Conservation (phyloP, 2,113 vertebrate species). For the Istiophorus platypterus region DNA sequence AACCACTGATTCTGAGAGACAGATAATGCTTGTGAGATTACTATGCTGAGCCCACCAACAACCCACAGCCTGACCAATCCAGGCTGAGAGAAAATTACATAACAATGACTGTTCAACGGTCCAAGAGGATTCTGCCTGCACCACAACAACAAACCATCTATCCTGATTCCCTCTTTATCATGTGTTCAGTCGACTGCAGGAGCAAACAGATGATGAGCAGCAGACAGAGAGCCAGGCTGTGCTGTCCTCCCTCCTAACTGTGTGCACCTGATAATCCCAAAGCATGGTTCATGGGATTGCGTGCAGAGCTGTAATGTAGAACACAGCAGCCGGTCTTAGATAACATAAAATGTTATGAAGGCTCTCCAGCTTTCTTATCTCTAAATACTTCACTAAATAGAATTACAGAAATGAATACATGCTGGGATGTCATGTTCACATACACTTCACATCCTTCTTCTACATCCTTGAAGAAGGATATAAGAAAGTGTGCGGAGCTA, state of each 20-base stretch:
- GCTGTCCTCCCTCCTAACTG: constrained; percentile 25
- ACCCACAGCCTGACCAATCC: constrained; percentile 63
- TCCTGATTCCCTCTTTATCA: constrained; percentile 36
- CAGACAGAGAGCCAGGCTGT: constrained; percentile 26
- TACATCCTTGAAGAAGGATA: neutral
- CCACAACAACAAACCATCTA: constrained; percentile 54
- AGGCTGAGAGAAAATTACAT: constrained; percentile 70
- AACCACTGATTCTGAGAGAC: constrained; percentile 55
- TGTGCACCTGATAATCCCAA: constrained; percentile 59
- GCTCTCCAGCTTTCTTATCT: constrained; percentile 27
- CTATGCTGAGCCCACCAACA: constrained; percentile 68
- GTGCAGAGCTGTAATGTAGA: constrained; percentile 40
- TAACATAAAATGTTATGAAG: constrained; percentile 45
- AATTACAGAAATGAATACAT: constrained; percentile 30
- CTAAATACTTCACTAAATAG: constrained; percentile 39
- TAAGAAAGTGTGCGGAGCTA: neutral
- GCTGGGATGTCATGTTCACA: constrained; percentile 9
- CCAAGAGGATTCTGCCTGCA: constrained; percentile 51
- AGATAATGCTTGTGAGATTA: constrained; percentile 77
- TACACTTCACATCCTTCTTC: constrained; percentile 3
- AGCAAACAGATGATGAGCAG: constrained; percentile 47
- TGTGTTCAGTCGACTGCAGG: constrained; percentile 25
- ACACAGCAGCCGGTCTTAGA: constrained; percentile 54
- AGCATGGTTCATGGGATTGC: constrained; percentile 58
- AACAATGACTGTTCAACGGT: constrained; percentile 67